Evolutionary conservation across 1,140 invertebrate genomes (phyloP).

Genomic region (Caenorhabditis elegans): DNA sequence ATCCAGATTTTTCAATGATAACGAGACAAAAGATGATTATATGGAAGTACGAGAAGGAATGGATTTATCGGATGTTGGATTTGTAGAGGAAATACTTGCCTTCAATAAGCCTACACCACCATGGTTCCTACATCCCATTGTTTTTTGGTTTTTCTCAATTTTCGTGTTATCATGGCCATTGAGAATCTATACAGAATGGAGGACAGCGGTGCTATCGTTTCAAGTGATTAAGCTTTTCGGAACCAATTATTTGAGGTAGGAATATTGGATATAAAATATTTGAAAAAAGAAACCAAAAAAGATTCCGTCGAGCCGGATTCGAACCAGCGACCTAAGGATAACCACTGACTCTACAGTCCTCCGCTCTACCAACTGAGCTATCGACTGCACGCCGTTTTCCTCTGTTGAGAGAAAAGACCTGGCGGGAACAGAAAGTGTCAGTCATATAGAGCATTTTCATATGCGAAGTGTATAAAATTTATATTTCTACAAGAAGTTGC

Average conservation of each 20-base stretch:
- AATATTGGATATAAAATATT: neutral
- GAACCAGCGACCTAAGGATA: slow-evolving; percentile 61
- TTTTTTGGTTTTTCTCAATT: slow-evolving; percentile 77
- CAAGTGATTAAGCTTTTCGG: slow-evolving; percentile 72
- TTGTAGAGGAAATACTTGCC: slow-evolving; percentile 76
- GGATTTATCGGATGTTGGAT: slow-evolving; percentile 74
- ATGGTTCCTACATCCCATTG: slow-evolving; percentile 66
- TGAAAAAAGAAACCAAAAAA: neutral
- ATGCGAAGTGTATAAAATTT: too few species aligned
- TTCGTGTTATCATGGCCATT: slow-evolving; percentile 83
- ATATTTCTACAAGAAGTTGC: too few species aligned
- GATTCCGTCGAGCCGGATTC: slow-evolving; percentile 57
- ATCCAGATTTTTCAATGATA: slow-evolving; percentile 78
- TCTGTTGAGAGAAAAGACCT: too few species aligned
- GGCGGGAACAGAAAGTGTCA: too few species aligned
- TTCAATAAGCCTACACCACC: slow-evolving; percentile 74
- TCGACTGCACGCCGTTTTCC: slow-evolving; percentile 4
- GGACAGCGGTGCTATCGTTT: slow-evolving; percentile 81
- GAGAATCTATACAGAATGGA: slow-evolving; percentile 79
- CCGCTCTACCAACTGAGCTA: slow-evolving; percentile 59
- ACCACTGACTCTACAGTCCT: slow-evolving; percentile 52
- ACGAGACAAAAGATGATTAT: slow-evolving; percentile 81
- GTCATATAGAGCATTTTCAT: too few species aligned
- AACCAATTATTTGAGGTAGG: slow-evolving; percentile 68
- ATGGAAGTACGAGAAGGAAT: slow-evolving; percentile 80